Conservation (phyloP, 1,140 invertebrate species). For the Bemisia tabaci region DNA sequence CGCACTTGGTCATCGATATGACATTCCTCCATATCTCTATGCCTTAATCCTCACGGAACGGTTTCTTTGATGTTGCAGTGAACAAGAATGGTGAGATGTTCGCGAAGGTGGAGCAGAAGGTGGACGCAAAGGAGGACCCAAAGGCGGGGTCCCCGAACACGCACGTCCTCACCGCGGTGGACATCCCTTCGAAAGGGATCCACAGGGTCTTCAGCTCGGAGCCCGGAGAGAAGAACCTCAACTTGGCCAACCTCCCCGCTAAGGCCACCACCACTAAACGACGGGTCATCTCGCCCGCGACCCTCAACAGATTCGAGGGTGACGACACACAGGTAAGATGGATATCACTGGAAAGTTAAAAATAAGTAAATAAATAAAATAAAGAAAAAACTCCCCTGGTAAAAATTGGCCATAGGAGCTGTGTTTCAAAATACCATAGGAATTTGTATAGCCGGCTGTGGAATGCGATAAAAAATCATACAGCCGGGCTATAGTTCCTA, state of each 20-base stretch:
- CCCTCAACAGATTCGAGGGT: not conserved
- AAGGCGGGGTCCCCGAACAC: conserved; percentile 10
- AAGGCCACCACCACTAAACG: conserved; percentile 7
- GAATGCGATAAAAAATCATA: no score
- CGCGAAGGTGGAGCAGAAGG: conserved; percentile 13
- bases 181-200: conserved; percentile 15
- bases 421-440: no score
- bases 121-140: conserved; percentile 9
- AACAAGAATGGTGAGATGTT: conserved; percentile 17
- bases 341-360: not conserved
- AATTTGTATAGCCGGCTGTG: no score
- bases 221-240: not conserved
- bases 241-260: not conserved
- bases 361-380: no score
- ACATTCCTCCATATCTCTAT: no score
- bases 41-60: no score
- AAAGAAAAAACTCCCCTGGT: no score
- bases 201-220: conserved; percentile 12
- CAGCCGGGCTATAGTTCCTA: no score
- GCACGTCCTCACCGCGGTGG: conserved; percentile 11
- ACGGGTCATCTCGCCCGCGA: conserved; percentile 1
- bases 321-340: conserved; percentile 11
- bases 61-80: no score
- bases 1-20: no score
- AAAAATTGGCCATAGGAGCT: no score